Conservation (phyloP, 1,140 invertebrate species). For the Drosophila sproati region DNA sequence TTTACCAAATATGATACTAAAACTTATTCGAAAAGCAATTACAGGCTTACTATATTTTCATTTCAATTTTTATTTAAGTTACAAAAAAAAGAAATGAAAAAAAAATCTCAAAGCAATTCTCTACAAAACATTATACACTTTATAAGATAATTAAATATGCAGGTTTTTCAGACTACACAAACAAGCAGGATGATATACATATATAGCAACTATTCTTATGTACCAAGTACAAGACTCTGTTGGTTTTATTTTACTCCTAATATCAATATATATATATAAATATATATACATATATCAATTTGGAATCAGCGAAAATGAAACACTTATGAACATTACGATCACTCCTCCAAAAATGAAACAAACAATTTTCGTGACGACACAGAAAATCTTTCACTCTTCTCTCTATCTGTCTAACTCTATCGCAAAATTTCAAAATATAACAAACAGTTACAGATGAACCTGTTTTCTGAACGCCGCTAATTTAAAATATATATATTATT, state of each 20-base stretch:
- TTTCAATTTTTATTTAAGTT: slow-evolving; percentile 42
- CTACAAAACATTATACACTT: slow-evolving; percentile 55
- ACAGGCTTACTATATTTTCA: slow-evolving; percentile 47
- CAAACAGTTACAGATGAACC: slow-evolving; percentile 55
- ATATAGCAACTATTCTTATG: slow-evolving; percentile 27
- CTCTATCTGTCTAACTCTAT: slow-evolving; percentile 68
- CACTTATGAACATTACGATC: slow-evolving; percentile 35
- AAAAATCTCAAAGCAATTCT: slow-evolving; percentile 52
- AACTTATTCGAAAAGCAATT: slow-evolving; percentile 59
- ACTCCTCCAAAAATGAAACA: slow-evolving; percentile 48
- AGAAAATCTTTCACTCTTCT: slow-evolving; percentile 73
- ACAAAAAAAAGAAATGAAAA: slow-evolving; percentile 31
- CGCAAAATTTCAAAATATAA: slow-evolving; percentile 56
- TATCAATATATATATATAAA: slow-evolving; percentile 9
- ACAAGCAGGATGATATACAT: slow-evolving; percentile 71
- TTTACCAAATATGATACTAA: slow-evolving; percentile 55
- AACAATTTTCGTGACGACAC: slow-evolving; percentile 59
- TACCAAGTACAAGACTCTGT: slow-evolving; percentile 26
- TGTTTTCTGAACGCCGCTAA: slow-evolving; percentile 74
- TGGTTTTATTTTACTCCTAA: slow-evolving; percentile 29
- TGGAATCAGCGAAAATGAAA: slow-evolving; percentile 38
- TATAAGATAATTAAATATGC: slow-evolving; percentile 71
- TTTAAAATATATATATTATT: slow-evolving; percentile 41
- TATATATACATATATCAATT: slow-evolving; percentile 17
- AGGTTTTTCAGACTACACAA: slow-evolving; percentile 74